Evolutionary conservation across 2,888 invertebrate genomes (phyloP), one percentile per base, ranked within the genome.

Genomic region (Temnothorax unifasciatus): DNA sequence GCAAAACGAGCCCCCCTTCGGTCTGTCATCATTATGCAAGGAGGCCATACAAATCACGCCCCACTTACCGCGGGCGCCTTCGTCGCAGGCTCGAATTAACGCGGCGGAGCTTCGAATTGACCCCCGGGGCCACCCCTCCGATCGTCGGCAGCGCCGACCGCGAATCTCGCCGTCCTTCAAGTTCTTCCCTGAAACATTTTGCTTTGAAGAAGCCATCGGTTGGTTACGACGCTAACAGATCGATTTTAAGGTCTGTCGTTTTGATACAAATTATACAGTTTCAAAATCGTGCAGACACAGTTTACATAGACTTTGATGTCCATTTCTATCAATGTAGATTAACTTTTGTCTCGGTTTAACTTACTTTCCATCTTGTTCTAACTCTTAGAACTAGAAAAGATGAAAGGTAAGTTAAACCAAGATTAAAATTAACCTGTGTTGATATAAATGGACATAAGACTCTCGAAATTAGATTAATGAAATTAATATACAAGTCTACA

Each of bases 21-120:
- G 88, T 90, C 90, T 90, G 87, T 90, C 87, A 87, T 90, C 90
- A 91, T 92, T 92, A 91, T 90, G 90, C 90, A 90, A 90, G 92
- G 92, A 92, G 92, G 90, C 92, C 91, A 92, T 93, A 92, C 91
- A 92, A 93, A 93, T 93, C 92, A 91, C 92, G 91, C 91, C 88
- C 91, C 86, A 91, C 87, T 91, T 90, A 90, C 85, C 85, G 85
- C 83, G 44, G 25, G 69, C 52, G 71, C 71, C 52, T 64, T 18
- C 82, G 88, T 90, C 88, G 86, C 83, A 69, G 84, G 85, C 86
- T 86, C 88, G 90, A 90, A 92, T 91, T 90, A 90, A 91, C 88
- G 71, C 83, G 71, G 52, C 88, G 90, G 89, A 91, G 88, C 90
- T 88, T 83, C 88, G 90, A 91, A 91, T 93, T 92, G 91, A 90